Percentiles rank a stretch among this genome's conserved stretches.
phyloP scores from a whole-genome alignment of 2,113 vertebrate species.

The Cyprinodon tularosa region DNA sequence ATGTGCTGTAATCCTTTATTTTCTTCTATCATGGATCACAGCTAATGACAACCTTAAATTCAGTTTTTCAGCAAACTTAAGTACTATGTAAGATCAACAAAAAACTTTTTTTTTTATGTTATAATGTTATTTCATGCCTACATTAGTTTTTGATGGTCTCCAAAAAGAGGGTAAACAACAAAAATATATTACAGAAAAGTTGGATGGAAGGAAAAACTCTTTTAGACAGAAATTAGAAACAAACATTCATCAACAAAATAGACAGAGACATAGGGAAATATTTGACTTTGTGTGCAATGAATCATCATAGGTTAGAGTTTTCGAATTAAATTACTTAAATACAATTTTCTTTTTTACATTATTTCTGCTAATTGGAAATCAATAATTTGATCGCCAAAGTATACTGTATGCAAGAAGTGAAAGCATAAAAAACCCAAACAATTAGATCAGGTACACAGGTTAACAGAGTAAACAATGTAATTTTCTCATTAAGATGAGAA shows the following conservation, averaged over 20 bases:
- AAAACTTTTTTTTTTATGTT: no score
- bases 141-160: no score
- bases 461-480: slow-evolving; percentile 19
- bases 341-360: neutral
- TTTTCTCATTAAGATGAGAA: slow-evolving; percentile 35
- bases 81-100: no score
- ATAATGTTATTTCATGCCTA: no score
- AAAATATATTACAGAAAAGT: neutral
- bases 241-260: neutral
- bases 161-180: neutral
- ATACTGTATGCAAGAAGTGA: neutral
- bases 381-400: neutral
- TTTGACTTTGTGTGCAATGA: neutral
- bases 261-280: neutral
- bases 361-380: neutral
- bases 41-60: no score
- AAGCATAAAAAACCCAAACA: neutral
- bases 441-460: slow-evolving; percentile 18
- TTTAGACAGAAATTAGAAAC: neutral
- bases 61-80: no score
- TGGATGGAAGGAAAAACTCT: neutral
- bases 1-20: no score
- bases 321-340: neutral
- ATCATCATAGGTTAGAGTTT: neutral
- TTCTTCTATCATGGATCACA: no score